These are phyloP conservation scores for Psilanteris sp. DNA, from an alignment of 1,140 invertebrate species.

Conservation along the genomic window DNA sequence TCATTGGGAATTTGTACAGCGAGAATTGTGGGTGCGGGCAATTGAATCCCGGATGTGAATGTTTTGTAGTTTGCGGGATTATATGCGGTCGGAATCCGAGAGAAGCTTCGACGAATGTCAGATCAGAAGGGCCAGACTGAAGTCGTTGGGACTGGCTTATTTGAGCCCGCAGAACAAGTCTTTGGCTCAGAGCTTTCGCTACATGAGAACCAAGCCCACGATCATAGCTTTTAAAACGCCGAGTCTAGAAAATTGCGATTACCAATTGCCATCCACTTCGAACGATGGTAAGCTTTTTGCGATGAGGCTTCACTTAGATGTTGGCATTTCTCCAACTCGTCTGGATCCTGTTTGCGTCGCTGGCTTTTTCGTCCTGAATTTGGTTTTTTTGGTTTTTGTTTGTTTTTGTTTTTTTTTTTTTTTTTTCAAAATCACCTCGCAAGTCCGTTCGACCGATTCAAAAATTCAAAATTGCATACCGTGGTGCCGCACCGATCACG, in stretches of 20 bases:
- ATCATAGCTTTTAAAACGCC: slow-evolving; percentile 92
- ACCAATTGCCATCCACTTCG: slow-evolving; percentile 80
- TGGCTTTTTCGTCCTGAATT: no score
- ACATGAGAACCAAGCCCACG: slow-evolving; percentile 92
- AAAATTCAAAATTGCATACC: no score
- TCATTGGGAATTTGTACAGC: background rate
- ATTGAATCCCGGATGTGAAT: slow-evolving; percentile 20
- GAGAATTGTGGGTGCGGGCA: background rate
- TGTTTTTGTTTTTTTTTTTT: no score
- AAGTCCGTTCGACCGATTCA: no score
- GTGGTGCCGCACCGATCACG: no score
- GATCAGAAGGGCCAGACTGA: slow-evolving; percentile 82
- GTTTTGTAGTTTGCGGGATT: slow-evolving; percentile 83
- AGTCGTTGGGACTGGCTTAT: slow-evolving; percentile 85
- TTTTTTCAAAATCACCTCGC: no score
- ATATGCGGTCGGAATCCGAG: slow-evolving; percentile 89
- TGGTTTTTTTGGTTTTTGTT: no score
- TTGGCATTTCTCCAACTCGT: background rate
- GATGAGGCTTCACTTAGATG: background rate
- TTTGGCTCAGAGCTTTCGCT: slow-evolving; percentile 89
- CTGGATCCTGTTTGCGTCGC: no score
- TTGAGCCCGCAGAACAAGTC: slow-evolving; percentile 85
- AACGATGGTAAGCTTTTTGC: slow-evolving; percentile 78
- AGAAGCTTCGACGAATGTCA: slow-evolving; percentile 86
- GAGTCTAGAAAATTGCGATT: slow-evolving; percentile 85